These are phyloP conservation scores for Neodontobutis hainanensis DNA, from an alignment of 2,113 vertebrate species.

Conservation along the genomic window DNA sequence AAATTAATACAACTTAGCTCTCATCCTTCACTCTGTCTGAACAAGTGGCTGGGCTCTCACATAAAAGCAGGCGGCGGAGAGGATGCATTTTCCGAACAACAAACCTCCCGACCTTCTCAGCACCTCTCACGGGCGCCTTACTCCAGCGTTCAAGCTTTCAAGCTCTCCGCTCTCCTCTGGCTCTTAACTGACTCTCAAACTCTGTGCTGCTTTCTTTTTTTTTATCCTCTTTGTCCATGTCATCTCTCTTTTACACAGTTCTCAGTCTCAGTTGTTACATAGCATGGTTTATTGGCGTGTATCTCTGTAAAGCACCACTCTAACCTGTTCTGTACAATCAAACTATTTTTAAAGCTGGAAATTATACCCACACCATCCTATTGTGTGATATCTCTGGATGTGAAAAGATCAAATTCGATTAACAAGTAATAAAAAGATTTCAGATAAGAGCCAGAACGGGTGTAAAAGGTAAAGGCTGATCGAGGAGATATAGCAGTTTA, in stretches of 20 bases:
- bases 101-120: slow-evolving; percentile 58
- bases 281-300: neutral
- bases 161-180: slow-evolving; percentile 29
- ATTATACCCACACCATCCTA: neutral
- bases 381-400: slow-evolving; percentile 4
- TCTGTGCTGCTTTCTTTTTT: slow-evolving; percentile 23
- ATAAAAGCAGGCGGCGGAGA: slow-evolving; percentile 41
- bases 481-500: neutral
- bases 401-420: slow-evolving; percentile 9
- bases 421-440: neutral
- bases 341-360: neutral
- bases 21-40: slow-evolving; percentile 15
- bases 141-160: slow-evolving; percentile 7
- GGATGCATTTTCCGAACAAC: slow-evolving; percentile 50
- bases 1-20: slow-evolving; percentile 35
- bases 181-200: slow-evolving; percentile 25
- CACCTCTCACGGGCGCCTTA: slow-evolving; percentile 23
- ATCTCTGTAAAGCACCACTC: neutral
- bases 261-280: neutral
- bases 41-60: slow-evolving; percentile 46
- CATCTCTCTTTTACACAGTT: slow-evolving; percentile 11
- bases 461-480: neutral
- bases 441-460: neutral
- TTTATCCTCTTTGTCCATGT: slow-evolving; percentile 4
- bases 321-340: neutral